These are phyloP conservation scores for Exephanes ischioxanthus DNA, from an alignment of 2,888 invertebrate genomes.

Conservation along the genomic window DNA sequence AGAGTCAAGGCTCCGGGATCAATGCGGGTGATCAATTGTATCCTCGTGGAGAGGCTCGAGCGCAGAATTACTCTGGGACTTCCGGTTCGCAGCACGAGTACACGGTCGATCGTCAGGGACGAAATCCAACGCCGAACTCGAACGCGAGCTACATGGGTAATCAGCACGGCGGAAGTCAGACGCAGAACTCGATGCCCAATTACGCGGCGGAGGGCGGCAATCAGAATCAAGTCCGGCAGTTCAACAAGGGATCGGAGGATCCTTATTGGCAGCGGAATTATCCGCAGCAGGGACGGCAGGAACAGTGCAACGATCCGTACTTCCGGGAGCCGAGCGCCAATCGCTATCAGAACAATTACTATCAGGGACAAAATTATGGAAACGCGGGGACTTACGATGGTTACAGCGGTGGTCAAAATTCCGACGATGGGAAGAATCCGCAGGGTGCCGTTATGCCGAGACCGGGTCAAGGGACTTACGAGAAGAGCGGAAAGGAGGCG, in stretches of 20 bases:
- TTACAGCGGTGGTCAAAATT: conserved; percentile 56
- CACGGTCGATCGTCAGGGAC: conserved; percentile 73
- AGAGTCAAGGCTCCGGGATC: conserved; percentile 43
- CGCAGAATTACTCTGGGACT: conserved; percentile 73
- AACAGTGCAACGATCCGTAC: conserved; percentile 79
- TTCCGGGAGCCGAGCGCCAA: conserved; percentile 79
- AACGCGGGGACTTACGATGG: conserved; percentile 63
- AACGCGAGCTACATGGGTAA: conserved; percentile 74
- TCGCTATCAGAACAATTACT: conserved; percentile 86
- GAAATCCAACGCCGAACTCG: conserved; percentile 70
- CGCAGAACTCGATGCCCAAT: conserved; percentile 70
- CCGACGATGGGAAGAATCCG: conserved; percentile 61
- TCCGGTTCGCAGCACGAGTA: conserved; percentile 74
- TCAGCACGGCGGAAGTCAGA: conserved; percentile 51
- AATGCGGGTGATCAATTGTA: conserved; percentile 76
- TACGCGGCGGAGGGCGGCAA: conserved; percentile 71
- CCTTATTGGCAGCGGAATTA: conserved; percentile 85
- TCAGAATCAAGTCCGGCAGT: conserved; percentile 74
- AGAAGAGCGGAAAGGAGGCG: conserved; percentile 75
- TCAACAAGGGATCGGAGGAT: conserved; percentile 78
- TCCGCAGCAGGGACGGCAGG: conserved; percentile 79
- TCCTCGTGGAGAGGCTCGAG: conserved; percentile 73
- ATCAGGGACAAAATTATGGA: conserved; percentile 71
- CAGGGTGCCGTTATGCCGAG: conserved; percentile 54
- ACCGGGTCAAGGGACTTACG: conserved; percentile 59